Conservation (phyloP, 2,113 vertebrate genomes). For the Cheilinus undulatus region DNA sequence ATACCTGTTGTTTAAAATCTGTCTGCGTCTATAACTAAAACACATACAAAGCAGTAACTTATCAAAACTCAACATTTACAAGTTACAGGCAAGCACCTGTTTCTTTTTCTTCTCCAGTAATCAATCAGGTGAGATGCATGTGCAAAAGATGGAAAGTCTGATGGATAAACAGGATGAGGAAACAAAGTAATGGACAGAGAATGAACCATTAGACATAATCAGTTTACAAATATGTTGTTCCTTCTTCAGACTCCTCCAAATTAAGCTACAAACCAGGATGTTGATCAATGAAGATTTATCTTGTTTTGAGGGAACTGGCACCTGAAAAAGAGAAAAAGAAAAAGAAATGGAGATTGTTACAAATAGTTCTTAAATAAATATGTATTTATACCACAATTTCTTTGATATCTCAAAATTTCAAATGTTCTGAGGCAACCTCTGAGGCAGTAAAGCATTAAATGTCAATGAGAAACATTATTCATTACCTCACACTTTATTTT, state of each 20-base stretch:
- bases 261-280: not conserved
- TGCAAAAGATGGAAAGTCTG: not conserved
- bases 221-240: constrained; percentile 1
- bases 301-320: constrained; percentile 60
- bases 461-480: not conserved
- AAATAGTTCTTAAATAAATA: not conserved
- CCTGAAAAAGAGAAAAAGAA: constrained; percentile 43
- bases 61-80: not conserved
- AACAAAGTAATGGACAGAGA: not conserved
- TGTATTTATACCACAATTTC: not conserved
- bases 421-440: not conserved
- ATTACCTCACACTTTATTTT: not conserved
- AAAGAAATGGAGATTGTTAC: not conserved
- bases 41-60: not conserved
- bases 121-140: not conserved
- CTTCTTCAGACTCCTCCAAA: not conserved
- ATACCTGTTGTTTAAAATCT: not conserved
- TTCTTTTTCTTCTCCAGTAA: not conserved
- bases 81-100: not conserved
- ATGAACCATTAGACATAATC: not conserved
- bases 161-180: not conserved
- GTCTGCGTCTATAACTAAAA: not conserved
- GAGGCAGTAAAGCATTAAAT: not conserved
- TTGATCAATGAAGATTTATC: constrained; percentile 46
- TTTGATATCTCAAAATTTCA: not conserved